These are phyloP conservation scores for zebrafish (Danio rerio) DNA, from an alignment of 2,113 vertebrate species.

Conservation along the genomic window DNA sequence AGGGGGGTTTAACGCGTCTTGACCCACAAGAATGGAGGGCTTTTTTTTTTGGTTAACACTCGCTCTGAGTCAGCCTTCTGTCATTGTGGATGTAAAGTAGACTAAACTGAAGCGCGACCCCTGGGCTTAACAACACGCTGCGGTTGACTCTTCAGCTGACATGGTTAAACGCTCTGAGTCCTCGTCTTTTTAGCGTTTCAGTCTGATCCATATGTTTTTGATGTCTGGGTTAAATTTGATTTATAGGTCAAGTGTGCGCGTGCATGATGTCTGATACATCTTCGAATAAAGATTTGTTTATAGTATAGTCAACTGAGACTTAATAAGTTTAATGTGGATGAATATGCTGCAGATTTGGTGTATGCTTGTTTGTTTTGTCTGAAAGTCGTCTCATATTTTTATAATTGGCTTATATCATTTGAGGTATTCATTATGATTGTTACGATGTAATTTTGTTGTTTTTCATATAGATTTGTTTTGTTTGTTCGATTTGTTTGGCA, in stretches of 20 bases:
- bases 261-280: too few relatives aligned
- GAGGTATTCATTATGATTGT: neutral
- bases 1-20: slow-evolving; percentile 3
- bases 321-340: neutral
- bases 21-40: slow-evolving; percentile 37
- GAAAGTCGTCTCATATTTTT: neutral
- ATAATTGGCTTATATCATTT: neutral
- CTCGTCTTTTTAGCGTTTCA: neutral
- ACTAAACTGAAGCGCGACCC: slow-evolving; percentile 41
- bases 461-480: too few relatives aligned
- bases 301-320: too few relatives aligned
- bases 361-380: neutral
- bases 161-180: neutral
- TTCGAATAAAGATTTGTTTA: neutral
- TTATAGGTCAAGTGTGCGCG: neutral
- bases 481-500: too few relatives aligned
- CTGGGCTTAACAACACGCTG: slow-evolving; percentile 33
- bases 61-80: slow-evolving; percentile 33
- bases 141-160: slow-evolving; percentile 5
- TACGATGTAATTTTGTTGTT: neutral
- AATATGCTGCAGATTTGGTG: neutral
- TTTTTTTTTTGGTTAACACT: slow-evolving; percentile 47
- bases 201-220: neutral
- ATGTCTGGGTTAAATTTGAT: neutral
- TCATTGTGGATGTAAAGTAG: slow-evolving; percentile 37